phyloP scores from a whole-genome alignment of 1,140 invertebrate genomes.

The Medauroidea extradentata region DNA sequence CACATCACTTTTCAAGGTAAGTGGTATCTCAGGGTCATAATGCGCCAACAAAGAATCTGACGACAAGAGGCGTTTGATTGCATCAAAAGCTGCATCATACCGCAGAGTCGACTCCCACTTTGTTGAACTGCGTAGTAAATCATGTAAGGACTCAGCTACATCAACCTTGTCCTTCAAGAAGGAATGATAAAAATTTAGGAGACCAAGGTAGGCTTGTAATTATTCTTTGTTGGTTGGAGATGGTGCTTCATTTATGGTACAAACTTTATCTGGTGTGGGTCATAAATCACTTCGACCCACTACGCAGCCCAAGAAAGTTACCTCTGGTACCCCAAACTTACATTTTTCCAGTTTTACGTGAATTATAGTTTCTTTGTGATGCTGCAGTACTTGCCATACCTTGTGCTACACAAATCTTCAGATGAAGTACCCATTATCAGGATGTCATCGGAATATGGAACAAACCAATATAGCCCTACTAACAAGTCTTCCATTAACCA shows the following conservation, averaged over 20 bases:
- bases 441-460: conserved; percentile 12
- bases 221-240: neutral
- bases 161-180: no score
- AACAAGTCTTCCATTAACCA: conserved; percentile 39
- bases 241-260: neutral
- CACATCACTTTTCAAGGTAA: no score
- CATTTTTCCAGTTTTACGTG: conserved; percentile 35
- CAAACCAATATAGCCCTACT: conserved; percentile 15
- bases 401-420: neutral
- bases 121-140: neutral
- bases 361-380: conserved; percentile 17
- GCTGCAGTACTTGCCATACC: neutral
- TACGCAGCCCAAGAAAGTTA: conserved; percentile 16
- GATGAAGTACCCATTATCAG: conserved; percentile 2
- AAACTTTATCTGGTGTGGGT: neutral
- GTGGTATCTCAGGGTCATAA: conserved; percentile 27
- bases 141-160: neutral
- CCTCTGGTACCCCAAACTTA: conserved; percentile 26
- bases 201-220: neutral
- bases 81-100: conserved; percentile 28
- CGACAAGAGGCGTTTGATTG: conserved; percentile 33
- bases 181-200: no score
- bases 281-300: neutral
- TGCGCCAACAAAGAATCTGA: conserved; percentile 30
- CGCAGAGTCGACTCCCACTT: conserved; percentile 11